These are phyloP conservation scores for Perdita meconis DNA, from an alignment of 2,888 invertebrate genomes.

Conservation along the genomic window DNA sequence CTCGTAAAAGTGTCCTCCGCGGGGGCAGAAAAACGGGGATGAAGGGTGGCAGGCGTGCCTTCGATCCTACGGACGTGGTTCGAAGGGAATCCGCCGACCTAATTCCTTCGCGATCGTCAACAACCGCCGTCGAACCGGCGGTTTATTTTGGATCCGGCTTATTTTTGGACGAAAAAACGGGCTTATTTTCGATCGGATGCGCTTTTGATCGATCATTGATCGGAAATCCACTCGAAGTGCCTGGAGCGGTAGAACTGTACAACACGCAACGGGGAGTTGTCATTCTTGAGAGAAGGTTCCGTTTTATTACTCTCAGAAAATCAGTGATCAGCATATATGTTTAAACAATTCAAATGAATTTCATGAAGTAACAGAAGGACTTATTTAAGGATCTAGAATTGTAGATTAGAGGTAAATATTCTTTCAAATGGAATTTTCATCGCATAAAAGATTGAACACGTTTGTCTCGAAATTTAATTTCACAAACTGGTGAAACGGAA, in stretches of 20 bases:
- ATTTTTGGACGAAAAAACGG: slow-evolving; percentile 12
- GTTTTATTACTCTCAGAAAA: no score
- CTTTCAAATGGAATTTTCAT: no score
- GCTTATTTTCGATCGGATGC: slow-evolving; percentile 23
- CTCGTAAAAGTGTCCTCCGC: slow-evolving; percentile 10
- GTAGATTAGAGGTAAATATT: no score
- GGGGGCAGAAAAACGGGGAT: not conserved
- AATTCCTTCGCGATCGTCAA: slow-evolving; percentile 60
- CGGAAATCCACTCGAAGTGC: slow-evolving; percentile 3
- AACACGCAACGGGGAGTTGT: no score
- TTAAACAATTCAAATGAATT: no score
- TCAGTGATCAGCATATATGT: no score
- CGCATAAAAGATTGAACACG: no score
- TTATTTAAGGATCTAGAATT: no score
- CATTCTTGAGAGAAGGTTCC: no score
- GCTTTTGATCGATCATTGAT: not conserved
- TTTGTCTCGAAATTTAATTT: no score
- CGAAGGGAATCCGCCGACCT: slow-evolving; percentile 51
- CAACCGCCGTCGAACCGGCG: slow-evolving; percentile 23
- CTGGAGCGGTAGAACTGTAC: not conserved
- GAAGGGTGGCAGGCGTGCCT: slow-evolving; percentile 14
- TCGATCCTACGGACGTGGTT: slow-evolving; percentile 27
- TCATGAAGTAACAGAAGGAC: no score
- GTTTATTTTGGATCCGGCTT: slow-evolving; percentile 46
- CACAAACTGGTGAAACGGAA: no score